Conservation (phyloP, 1,140 invertebrate species). For the Anastrepha ludens region DNA sequence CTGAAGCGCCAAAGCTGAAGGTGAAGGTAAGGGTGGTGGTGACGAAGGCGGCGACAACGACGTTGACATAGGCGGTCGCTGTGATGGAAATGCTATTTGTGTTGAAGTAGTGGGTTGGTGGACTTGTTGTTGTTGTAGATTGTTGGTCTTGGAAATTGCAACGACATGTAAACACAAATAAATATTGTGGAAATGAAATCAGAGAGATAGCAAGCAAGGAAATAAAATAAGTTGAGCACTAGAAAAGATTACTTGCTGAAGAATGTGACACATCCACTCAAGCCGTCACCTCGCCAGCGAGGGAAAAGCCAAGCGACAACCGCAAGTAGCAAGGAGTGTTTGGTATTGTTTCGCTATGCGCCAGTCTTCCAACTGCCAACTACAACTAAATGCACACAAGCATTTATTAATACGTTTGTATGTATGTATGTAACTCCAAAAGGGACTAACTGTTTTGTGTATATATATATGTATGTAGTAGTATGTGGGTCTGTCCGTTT, state of each 20-base stretch:
- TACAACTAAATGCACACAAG: not conserved
- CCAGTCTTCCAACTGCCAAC: not conserved
- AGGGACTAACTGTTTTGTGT: no score
- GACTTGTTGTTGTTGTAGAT: not conserved
- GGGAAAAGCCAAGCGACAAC: not conserved
- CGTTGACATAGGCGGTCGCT: not conserved
- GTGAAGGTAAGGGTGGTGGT: not conserved
- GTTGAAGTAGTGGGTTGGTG: not conserved
- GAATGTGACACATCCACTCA: constrained; percentile 28
- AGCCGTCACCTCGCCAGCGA: not conserved
- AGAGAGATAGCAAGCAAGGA: not conserved
- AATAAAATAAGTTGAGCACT: constrained; percentile 29
- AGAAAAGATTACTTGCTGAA: constrained; percentile 6
- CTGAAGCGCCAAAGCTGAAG: not conserved
- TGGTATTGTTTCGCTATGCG: not conserved
- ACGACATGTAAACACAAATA: constrained; percentile 32
- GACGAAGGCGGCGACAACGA: not conserved
- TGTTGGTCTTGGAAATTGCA: not conserved
- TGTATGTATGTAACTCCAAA: no score
- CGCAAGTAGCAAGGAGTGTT: not conserved
- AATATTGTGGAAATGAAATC: constrained; percentile 34
- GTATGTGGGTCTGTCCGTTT: not conserved
- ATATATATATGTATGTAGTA: not conserved
- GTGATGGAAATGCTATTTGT: not conserved
- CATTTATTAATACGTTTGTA: not conserved